Evolutionary conservation across 2,113 vertebrate species (phyloP).

Genomic region (Saccopteryx leptura): DNA sequence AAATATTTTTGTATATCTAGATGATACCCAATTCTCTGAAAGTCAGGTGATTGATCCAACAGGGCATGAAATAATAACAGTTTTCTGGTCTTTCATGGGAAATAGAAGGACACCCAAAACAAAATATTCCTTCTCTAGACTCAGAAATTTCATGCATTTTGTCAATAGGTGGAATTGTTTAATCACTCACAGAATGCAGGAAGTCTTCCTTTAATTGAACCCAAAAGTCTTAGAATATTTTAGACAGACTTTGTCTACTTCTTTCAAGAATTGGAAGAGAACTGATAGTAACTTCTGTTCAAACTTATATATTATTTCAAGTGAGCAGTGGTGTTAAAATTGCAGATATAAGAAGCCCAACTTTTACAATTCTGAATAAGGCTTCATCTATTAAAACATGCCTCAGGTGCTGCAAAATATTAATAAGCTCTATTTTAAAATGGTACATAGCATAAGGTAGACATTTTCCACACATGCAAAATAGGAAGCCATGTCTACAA

Average conservation of each 20-base stretch:
- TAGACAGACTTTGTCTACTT: not conserved
- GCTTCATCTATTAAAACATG: not conserved
- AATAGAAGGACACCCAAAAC: not conserved
- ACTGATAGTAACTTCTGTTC: not conserved
- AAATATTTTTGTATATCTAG: not conserved
- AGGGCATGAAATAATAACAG: not conserved
- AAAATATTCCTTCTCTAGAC: conserved; percentile 32
- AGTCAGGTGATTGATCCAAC: not conserved
- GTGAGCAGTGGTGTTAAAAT: conserved; percentile 10
- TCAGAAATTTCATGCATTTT: conserved; percentile 16
- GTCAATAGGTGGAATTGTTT: not conserved
- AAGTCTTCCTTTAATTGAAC: conserved; percentile 26
- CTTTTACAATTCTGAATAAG: conserved; percentile 5
- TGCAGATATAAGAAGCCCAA: not conserved
- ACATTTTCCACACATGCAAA: not conserved
- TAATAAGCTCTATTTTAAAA: conserved; percentile 39
- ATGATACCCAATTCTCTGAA: conserved; percentile 14
- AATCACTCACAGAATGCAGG: not conserved
- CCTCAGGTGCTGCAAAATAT: conserved; percentile 2
- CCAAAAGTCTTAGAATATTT: conserved; percentile 1
- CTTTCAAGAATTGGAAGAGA: conserved; percentile 2
- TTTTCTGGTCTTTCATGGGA: not conserved
- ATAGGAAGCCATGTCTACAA: not conserved
- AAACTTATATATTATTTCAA: conserved; percentile 23
- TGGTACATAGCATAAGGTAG: not conserved